Base-by-base conservation (phyloP, 1,140 invertebrate species). In the Venturia canescens region DNA sequence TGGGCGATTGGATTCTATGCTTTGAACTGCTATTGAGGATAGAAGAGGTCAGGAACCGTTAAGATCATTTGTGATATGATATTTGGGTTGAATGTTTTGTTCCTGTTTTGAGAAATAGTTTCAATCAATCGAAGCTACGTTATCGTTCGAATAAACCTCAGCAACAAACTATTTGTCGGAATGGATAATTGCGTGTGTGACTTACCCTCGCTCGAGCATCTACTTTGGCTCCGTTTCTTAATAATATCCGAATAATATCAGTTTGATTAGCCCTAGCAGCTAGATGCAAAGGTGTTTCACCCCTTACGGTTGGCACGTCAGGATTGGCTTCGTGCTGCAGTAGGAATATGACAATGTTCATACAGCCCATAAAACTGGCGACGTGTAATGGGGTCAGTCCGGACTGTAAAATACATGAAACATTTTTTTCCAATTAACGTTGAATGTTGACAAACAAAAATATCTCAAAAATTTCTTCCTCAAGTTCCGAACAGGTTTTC, bases 351-450 rank as follows among this genome's bases (percentile, higher is more conserved):
- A 99, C 98, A 86, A 99, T 99, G 91, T 99, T 99, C 97, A 99
- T 99, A 91, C 98, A 98, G 29, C 99, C 99, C 98, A 99, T 99
- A 92, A 99, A 99, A 86, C 98, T 96, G 0, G 98, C 98, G 67
- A 99, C 98, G 92, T 99, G 99, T 34, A 99, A 93, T 16, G 98
- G 98, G 13, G 99, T 99, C 83, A 99, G 92, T 26, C 99, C 99
- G 89, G 96, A 97, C 95, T 96, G 89, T 48, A 86, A 85, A 60
- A 80, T 44, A 89, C 87, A 69, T 21, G 23, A 63, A 63, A 57
- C 18, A n/a, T 57, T 18, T 57, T 57, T 18, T 57, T 13, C 21
- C 21, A 44, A 44, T 44, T 44, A 44, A 44, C 38, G 38, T 44
- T 44, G 38, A 44, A 9, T 44, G 38, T 11, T 13, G 38, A 9